phyloP scores from a whole-genome alignment of 2,888 invertebrate species.

The Myopa testacea region DNA sequence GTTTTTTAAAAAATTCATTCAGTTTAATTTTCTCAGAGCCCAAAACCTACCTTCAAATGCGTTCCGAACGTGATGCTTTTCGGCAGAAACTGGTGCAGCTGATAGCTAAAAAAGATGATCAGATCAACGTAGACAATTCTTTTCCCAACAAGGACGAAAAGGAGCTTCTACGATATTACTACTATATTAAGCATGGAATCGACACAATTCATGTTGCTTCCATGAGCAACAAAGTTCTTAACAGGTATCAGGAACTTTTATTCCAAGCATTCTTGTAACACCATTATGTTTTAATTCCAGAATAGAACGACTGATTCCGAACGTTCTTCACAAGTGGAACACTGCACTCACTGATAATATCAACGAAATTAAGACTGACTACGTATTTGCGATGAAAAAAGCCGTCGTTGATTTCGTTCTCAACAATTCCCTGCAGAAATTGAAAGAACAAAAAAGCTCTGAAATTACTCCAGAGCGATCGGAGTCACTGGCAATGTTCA shows the following conservation, averaged over 20 bases:
- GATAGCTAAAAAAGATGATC: conserved; percentile 72
- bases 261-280: not conserved
- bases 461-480: conserved; percentile 66
- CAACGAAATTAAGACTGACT: conserved; percentile 86
- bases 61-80: conserved; percentile 85
- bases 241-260: conserved; percentile 68
- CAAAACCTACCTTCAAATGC: conserved; percentile 76
- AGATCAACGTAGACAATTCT: conserved; percentile 53
- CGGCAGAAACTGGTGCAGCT: conserved; percentile 81
- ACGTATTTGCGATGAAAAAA: conserved; percentile 88
- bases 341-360: conserved; percentile 74
- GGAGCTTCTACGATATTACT: conserved; percentile 84
- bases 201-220: conserved; percentile 91
- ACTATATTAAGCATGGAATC: conserved; percentile 90
- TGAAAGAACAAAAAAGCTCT: conserved; percentile 46
- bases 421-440: conserved; percentile 74
- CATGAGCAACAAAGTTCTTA: conserved; percentile 79
- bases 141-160: conserved; percentile 76
- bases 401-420: conserved; percentile 93
- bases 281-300: conserved; percentile 58
- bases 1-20: not conserved
- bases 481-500: conserved; percentile 74
- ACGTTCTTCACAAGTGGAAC: conserved; percentile 74
- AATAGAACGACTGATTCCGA: conserved; percentile 76
- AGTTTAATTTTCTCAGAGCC: conserved; percentile 67